A percentile compares a stretch with the other conserved stretches of the same genome.
These are phyloP conservation scores for Schrankia costaestrigalis DNA, from an alignment of 2,888 invertebrate species.

Conservation along the genomic window DNA sequence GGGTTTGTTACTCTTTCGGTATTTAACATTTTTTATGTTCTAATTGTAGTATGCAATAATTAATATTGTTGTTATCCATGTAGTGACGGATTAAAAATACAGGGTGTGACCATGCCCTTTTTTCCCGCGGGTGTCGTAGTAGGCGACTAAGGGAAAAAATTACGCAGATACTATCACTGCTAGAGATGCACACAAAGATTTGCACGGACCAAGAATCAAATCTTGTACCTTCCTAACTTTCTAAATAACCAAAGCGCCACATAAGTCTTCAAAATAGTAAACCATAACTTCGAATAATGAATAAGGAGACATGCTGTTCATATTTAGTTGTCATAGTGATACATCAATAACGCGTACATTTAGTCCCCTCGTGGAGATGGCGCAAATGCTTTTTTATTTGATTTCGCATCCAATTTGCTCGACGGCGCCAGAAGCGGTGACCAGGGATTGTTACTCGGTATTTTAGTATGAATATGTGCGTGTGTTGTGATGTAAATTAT, in stretches of 20 bases:
- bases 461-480: too few species aligned
- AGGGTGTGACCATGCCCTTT: too few species aligned
- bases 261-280: neutral
- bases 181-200: too few species aligned
- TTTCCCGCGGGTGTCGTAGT: too few species aligned
- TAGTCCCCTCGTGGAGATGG: slow-evolving; percentile 40
- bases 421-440: slow-evolving; percentile 60
- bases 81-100: too few species aligned
- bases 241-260: neutral
- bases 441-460: slow-evolving; percentile 25
- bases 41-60: too few species aligned
- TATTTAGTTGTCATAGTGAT: slow-evolving; percentile 21
- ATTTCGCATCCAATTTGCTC: slow-evolving; percentile 73
- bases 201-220: too few species aligned
- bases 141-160: too few species aligned
- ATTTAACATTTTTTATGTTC: slow-evolving; percentile 6
- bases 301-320: slow-evolving; percentile 16
- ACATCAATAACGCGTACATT: slow-evolving; percentile 36
- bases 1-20: slow-evolving; percentile 11
- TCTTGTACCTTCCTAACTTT: too few species aligned
- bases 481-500: too few species aligned
- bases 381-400: slow-evolving; percentile 70
- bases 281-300: slow-evolving; percentile 4
- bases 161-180: too few species aligned
- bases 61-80: too few species aligned